These are phyloP conservation scores for Hirtodrosophila histrioides DNA, from an alignment of 2,888 invertebrate genomes.

Conservation along the genomic window DNA sequence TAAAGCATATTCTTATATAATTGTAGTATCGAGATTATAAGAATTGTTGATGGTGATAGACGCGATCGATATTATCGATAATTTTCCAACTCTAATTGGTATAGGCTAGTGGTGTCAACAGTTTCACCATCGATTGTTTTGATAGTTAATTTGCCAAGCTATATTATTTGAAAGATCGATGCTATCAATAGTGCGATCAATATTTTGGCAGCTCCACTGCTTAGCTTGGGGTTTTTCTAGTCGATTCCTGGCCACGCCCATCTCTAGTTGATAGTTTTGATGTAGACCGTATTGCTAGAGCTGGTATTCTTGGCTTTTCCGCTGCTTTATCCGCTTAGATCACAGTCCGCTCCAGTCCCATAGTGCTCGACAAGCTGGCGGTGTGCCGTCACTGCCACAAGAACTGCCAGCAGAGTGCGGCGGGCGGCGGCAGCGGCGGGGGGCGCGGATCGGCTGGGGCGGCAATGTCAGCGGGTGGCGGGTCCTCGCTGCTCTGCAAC, in stretches of 20 bases:
- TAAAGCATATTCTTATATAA: too few relatives aligned
- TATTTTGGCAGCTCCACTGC: too few relatives aligned
- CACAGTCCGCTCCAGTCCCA: conserved; percentile 91
- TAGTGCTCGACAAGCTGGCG: conserved; percentile 88
- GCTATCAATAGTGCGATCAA: too few relatives aligned
- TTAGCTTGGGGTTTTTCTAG: too few relatives aligned
- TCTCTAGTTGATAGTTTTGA: neutral
- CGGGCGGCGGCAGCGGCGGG: conserved; percentile 18
- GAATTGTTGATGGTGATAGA: too few relatives aligned
- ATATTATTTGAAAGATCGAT: too few relatives aligned
- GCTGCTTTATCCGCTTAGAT: conserved; percentile 85
- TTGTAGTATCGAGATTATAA: too few relatives aligned
- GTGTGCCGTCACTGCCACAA: conserved; percentile 92
- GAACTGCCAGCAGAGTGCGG: conserved; percentile 86
- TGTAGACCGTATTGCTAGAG: conserved; percentile 42
- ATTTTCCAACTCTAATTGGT: too few relatives aligned
- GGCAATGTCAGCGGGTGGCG: conserved; percentile 22
- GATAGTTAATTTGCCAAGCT: too few relatives aligned
- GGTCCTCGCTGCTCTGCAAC: conserved; percentile 77
- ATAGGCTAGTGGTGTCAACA: too few relatives aligned
- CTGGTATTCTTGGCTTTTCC: conserved; percentile 11
- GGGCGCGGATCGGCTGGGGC: conserved; percentile 25
- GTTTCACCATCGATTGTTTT: too few relatives aligned
- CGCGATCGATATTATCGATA: too few relatives aligned
- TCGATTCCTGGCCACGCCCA: conserved; percentile 8